Evolutionary conservation across 1,140 invertebrate genomes (phyloP), one percentile per base, ranked within the genome.

Genomic region (Eciton burchellii): DNA sequence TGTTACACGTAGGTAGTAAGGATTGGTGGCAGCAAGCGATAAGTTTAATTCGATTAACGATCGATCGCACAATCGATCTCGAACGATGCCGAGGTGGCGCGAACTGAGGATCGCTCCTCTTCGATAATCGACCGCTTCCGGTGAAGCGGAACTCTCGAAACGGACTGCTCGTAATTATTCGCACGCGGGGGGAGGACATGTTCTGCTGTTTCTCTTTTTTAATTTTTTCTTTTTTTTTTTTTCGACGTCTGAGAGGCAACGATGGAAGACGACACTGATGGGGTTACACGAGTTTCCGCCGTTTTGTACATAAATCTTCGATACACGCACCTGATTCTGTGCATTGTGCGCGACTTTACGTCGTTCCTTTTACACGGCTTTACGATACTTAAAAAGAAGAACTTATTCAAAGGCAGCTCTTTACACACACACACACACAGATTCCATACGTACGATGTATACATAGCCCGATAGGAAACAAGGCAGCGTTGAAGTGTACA

Each of bases 361-460:
- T 84, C 82, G 84, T 76, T 82, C 81, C 35, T 35, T 85, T 84
- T 56, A 24, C 59, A 83, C 60, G 86, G 82, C 84, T 86, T 82
- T 83, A n/a, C 84, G 84, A 81, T 89, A 86, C 84, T 89, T 86
- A 76, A 88, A 41, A 43, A 56, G 82, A 47, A 35, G 6, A 35
- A 60, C 26, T 63, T 66, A 82, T n/a, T 41, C 43, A 49, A 68
- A 52, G 19, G 41, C 52, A 68, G 41, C 52, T 79, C 45, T 52
- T 59, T 3, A 65, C 47, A 71, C 16, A 56, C 35, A 56, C 11
- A 45, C 41, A 59, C 12, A 59, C 43, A 59, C 14, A n/a, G 43
- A 45, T 1, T 14, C 21, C 14, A 79, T 29, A 81, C 41, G 11
- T 66, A 59, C 45, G 35, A 70, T 35, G 70, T 66, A 43, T 66